phyloP scores from a whole-genome alignment of 1,140 invertebrate genomes.

The Plodia interpunctella region DNA sequence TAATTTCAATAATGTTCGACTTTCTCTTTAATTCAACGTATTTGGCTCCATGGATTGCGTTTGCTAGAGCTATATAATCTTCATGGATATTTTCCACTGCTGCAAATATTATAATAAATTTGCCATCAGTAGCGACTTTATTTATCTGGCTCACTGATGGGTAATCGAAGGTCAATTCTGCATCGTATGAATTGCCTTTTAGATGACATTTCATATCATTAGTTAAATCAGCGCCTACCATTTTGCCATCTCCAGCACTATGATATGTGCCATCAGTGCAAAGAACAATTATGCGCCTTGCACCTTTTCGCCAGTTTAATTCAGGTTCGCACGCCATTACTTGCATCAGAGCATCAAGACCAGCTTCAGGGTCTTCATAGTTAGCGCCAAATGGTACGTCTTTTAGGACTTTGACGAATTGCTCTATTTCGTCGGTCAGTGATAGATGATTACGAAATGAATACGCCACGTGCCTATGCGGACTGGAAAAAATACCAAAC shows the following conservation, averaged over 20 bases:
- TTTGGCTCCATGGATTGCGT: constrained; percentile 80
- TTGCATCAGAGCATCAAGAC: constrained; percentile 89
- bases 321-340: constrained; percentile 80
- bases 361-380: constrained; percentile 85
- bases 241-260: constrained; percentile 84
- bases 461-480: constrained; percentile 80
- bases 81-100: constrained; percentile 82
- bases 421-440: constrained; percentile 84
- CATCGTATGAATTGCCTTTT: constrained; percentile 80
- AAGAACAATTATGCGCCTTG: constrained; percentile 80
- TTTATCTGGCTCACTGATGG: constrained; percentile 83
- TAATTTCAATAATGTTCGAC: constrained; percentile 65
- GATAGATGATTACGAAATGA: constrained; percentile 91
- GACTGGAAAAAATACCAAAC: constrained; percentile 77
- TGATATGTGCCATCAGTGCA: constrained; percentile 82
- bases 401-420: constrained; percentile 79
- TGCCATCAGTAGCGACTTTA: constrained; percentile 73
- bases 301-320: constrained; percentile 80
- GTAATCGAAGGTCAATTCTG: constrained; percentile 80
- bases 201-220: constrained; percentile 92
- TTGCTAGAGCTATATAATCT: constrained; percentile 83
- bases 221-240: constrained; percentile 89
- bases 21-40: constrained; percentile 31
- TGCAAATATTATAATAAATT: constrained; percentile 84
- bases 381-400: constrained; percentile 81